phyloP scores from a whole-genome alignment of 2,888 invertebrate species.

The Steinernema carpocapsae region DNA sequence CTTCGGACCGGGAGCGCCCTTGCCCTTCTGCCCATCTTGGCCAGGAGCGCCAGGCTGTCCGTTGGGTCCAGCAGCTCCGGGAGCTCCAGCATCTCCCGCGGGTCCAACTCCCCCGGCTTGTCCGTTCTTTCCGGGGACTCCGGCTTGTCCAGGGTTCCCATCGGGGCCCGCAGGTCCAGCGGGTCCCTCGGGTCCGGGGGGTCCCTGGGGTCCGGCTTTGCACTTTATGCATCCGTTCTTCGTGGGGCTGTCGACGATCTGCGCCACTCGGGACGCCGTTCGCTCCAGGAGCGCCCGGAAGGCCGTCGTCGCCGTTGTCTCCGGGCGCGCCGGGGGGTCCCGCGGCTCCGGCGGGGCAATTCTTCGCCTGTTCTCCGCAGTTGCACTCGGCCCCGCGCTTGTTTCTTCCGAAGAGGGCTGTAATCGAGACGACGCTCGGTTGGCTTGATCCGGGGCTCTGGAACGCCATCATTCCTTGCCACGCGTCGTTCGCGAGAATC shows the following conservation, averaged over 20 bases:
- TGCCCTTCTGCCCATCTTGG: slow-evolving; percentile 36
- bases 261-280: slow-evolving; percentile 51
- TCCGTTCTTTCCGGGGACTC: slow-evolving; percentile 54
- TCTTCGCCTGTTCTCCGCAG: slow-evolving; percentile 35
- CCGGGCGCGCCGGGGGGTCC: slow-evolving; percentile 49
- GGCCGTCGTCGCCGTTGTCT: slow-evolving; percentile 47
- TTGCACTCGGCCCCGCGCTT: slow-evolving; percentile 40
- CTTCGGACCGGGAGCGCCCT: slow-evolving; percentile 46
- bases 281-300: slow-evolving; percentile 49
- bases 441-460: slow-evolving; percentile 20
- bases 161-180: slow-evolving; percentile 48
- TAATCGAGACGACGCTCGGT: slow-evolving; percentile 11
- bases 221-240: slow-evolving; percentile 54
- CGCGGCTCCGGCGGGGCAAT: slow-evolving; percentile 35
- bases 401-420: slow-evolving; percentile 38
- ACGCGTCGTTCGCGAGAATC: slow-evolving; percentile 45
- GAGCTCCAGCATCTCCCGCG: too few relatives aligned
- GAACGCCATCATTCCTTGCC: slow-evolving; percentile 44
- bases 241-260: slow-evolving; percentile 40
- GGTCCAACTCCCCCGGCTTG: slow-evolving; percentile 53
- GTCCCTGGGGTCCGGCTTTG: slow-evolving; percentile 60
- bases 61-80: too few relatives aligned
- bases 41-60: too few relatives aligned
- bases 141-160: slow-evolving; percentile 48
- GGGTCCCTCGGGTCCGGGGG: slow-evolving; percentile 54